Evolutionary conservation across 2,113 vertebrate genomes (phyloP).

Genomic region (Scomber japonicus): DNA sequence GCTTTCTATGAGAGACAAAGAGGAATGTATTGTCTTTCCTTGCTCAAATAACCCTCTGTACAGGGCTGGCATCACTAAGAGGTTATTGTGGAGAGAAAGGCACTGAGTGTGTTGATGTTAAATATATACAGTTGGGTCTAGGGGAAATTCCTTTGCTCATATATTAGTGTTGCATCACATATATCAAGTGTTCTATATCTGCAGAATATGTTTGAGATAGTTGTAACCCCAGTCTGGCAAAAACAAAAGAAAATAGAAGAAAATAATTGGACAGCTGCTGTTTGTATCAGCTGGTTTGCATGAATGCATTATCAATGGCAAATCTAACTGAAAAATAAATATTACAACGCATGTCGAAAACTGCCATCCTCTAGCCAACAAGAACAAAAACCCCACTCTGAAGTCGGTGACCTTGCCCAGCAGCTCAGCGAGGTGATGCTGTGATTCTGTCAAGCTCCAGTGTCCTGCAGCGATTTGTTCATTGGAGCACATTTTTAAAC

Average conservation of each 20-base stretch:
- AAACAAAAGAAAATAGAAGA: constrained; percentile 5
- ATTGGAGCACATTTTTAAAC: constrained; percentile 70
- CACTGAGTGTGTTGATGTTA: constrained; percentile 21
- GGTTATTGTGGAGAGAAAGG: constrained; percentile 25
- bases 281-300: constrained; percentile 12
- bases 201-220: constrained; percentile 4
- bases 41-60: constrained; percentile 54
- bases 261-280: constrained; percentile 29
- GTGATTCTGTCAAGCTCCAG: constrained; percentile 65
- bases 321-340: constrained; percentile 16
- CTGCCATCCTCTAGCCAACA: constrained; percentile 18
- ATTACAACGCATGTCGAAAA: constrained; percentile 8
- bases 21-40: constrained; percentile 49
- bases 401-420: constrained; percentile 69
- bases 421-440: constrained; percentile 67
- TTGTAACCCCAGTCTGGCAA: not conserved
- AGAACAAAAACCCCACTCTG: constrained; percentile 33
- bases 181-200: not conserved
- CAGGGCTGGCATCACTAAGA: constrained; percentile 21
- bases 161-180: constrained; percentile 2
- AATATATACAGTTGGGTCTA: constrained; percentile 31
- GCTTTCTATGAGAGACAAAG: constrained; percentile 47
- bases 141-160: constrained; percentile 26
- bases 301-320: constrained; percentile 2
- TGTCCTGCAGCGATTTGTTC: constrained; percentile 72